Evolutionary conservation across 1,140 invertebrate species (phyloP).

Genomic region (Drosophila teissieri): DNA sequence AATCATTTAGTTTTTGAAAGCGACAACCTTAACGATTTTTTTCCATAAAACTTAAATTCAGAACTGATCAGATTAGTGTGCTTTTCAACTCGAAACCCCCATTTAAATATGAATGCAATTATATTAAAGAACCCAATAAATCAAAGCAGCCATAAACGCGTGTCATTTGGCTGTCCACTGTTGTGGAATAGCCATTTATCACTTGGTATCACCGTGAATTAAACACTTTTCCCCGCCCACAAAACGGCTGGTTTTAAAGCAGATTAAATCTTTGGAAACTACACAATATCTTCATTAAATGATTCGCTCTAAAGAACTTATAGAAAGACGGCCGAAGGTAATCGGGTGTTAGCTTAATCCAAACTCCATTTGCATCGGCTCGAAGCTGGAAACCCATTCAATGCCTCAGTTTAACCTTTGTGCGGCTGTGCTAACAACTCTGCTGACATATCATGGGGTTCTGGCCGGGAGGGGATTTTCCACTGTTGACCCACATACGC

Average conservation of each 20-base stretch:
- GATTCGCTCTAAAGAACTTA: constrained; percentile 10
- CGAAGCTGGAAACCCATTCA: neutral
- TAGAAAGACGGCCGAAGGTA: constrained; percentile 26
- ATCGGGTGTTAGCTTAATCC: constrained; percentile 36
- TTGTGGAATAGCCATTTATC: constrained; percentile 24
- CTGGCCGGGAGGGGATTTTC: constrained; percentile 41
- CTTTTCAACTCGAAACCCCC: constrained; percentile 8
- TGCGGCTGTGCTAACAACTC: constrained; percentile 37
- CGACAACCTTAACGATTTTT: constrained; percentile 1
- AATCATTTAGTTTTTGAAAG: neutral
- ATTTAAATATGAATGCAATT: constrained; percentile 42
- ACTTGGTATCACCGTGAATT: constrained; percentile 25
- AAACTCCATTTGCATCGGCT: constrained; percentile 21
- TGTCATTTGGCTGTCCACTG: constrained; percentile 33
- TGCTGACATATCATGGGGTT: constrained; percentile 28
- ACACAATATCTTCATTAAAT: constrained; percentile 46
- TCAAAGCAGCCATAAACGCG: constrained; percentile 26
- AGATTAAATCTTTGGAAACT: constrained; percentile 22
- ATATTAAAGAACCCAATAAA: constrained; percentile 35
- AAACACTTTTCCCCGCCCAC: constrained; percentile 21
- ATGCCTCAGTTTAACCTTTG: constrained; percentile 35
- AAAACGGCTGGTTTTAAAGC: neutral
- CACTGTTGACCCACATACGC: constrained; percentile 67
- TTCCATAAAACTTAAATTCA: constrained; percentile 5
- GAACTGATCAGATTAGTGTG: constrained; percentile 12